These are phyloP conservation scores for Pycnonotus jocosus DNA, from an alignment of 2,113 vertebrate species.

Conservation along the genomic window DNA sequence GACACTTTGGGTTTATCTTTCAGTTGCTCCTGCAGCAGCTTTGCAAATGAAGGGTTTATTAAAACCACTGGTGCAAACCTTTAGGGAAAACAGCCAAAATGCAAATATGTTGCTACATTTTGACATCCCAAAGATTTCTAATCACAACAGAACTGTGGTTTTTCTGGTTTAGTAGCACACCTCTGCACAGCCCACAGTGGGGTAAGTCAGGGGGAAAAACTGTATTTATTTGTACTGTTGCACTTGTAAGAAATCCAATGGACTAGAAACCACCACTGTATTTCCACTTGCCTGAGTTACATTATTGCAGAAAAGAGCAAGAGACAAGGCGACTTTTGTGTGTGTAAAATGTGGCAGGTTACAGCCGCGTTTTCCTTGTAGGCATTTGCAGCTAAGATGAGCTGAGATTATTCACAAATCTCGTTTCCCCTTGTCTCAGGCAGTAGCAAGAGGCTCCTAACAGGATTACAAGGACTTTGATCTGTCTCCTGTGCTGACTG, in stretches of 20 bases:
- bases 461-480: slow-evolving; percentile 10
- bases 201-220: not conserved
- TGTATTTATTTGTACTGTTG: not conserved
- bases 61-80: not conserved
- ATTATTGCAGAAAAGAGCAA: not conserved
- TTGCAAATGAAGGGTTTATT: not conserved
- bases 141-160: not conserved
- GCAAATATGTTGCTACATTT: not conserved
- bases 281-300: not conserved
- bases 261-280: not conserved
- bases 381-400: not conserved
- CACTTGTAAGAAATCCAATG: not conserved
- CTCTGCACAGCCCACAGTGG: not conserved
- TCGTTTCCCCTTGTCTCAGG: not conserved
- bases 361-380: not conserved
- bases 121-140: not conserved
- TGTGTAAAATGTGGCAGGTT: not conserved
- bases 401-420: slow-evolving; percentile 20
- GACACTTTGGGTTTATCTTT: not conserved
- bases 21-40: not conserved
- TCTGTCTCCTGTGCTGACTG: not conserved
- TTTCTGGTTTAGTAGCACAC: not conserved
- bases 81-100: not conserved
- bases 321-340: not conserved
- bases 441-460: not conserved